These are phyloP conservation scores for Dendroctonus ponderosae DNA, from an alignment of 1,140 invertebrate genomes.

Conservation along the genomic window DNA sequence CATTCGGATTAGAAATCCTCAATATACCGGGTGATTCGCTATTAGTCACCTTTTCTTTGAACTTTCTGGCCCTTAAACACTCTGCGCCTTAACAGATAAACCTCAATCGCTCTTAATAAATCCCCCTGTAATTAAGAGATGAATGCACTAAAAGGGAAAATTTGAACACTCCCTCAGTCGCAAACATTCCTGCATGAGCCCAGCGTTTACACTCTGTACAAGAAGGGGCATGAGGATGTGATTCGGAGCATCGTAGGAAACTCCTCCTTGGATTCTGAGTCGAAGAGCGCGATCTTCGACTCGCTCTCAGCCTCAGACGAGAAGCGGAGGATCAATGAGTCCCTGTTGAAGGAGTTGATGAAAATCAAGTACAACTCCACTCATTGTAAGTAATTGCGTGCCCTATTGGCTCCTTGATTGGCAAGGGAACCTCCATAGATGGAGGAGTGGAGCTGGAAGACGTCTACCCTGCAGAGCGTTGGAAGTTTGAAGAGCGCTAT, in stretches of 20 bases:
- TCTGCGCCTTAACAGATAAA: too few relatives aligned
- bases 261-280: slow-evolving; percentile 23
- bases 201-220: slow-evolving; percentile 27
- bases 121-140: too few relatives aligned
- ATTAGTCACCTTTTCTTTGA: too few relatives aligned
- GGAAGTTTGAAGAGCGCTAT: slow-evolving; percentile 64
- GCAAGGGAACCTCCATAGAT: slow-evolving; percentile 13
- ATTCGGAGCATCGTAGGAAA: slow-evolving; percentile 26
- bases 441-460: slow-evolving; percentile 23
- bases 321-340: slow-evolving; percentile 14
- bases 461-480: slow-evolving; percentile 48
- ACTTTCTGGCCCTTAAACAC: too few relatives aligned
- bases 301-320: slow-evolving; percentile 2
- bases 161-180: slow-evolving; percentile 36
- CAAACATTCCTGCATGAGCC: slow-evolving; percentile 40
- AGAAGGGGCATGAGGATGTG: slow-evolving; percentile 21
- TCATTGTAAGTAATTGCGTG: slow-evolving; percentile 25
- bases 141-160: not conserved
- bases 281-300: slow-evolving; percentile 25
- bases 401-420: not conserved
- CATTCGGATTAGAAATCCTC: too few relatives aligned
- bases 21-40: too few relatives aligned
- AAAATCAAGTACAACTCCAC: slow-evolving; percentile 28
- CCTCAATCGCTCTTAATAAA: too few relatives aligned
- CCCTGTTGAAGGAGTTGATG: slow-evolving; percentile 11